Base-by-base conservation (phyloP, 1,140 invertebrate genomes). In the Sarcophaga peregrina region DNA sequence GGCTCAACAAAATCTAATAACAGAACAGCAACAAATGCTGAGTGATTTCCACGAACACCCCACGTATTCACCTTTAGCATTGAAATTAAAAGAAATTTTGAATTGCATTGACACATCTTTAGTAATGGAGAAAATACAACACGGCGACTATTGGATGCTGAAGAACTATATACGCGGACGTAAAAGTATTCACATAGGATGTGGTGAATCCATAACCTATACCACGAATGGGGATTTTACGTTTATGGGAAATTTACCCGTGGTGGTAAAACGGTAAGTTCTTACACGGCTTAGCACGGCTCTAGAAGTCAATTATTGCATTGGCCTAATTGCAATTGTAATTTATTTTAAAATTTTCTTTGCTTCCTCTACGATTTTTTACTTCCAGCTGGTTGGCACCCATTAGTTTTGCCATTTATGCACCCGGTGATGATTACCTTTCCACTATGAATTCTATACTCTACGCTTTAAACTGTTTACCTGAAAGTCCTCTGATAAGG, bases 191-290 rank as follows among this genome's bases (percentile, higher is more conserved):
- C 80, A 86, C 0, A 87, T 92, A 48, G 89, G 90, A 86, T 97
- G 96, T 87, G 94, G 96, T 89, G 96, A 97, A 88, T 94, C 93
- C 81, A 93, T 98, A 50, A 98, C 97, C 0, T 97, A 97, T 87
- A 97, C 96, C 0, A 98, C 97, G 0, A 96, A 97, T 90, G 96
- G 95, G 0, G 96, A 97, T 86, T 97, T 94, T 86, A 96, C 96
- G 75, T 97, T 97, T 91, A 93, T 98, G 84, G 96, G 97, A 88
- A 97, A 98, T 91, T 91, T 97, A 75, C 93, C 94, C 88, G 95
- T 95, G 47, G 91, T 98, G 82, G 54, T 81, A 13, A 74, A 75
- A 54, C 72, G 83, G 83, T 83, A 54, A 82, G 80, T 75, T 5
- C 37, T 73, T 37, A n/a, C n/a, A n/a, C n/a, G n/a, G n/a, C n/a